Evolutionary conservation across 2,797 vertebrate genomes (phyloP).

Genomic region (Coregonus ussuriensis): DNA sequence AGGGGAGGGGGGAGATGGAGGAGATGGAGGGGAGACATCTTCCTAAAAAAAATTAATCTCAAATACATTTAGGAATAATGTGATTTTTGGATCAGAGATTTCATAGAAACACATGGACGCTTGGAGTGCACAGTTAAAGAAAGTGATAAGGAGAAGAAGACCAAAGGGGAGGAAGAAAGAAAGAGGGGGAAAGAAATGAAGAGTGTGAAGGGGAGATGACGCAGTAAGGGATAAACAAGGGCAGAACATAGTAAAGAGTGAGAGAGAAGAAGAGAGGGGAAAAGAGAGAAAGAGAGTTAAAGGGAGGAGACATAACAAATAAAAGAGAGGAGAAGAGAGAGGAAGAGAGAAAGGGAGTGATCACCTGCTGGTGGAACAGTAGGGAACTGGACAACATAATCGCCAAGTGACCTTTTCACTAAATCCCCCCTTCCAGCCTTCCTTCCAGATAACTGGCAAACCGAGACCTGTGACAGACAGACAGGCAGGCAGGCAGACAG

Average conservation of each 20-base stretch:
- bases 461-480: neutral
- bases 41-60: conserved; percentile 5
- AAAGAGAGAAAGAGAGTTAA: conserved; percentile 2
- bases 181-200: conserved; percentile 21
- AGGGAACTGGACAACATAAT: conserved; percentile 32
- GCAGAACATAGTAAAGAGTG: no score
- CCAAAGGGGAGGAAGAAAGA: conserved; percentile 11
- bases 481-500: no score
- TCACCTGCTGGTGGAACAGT: conserved; percentile 33
- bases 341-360: conserved; percentile 9
- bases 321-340: neutral
- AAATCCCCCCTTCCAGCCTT: conserved; percentile 23
- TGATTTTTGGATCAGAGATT: conserved; percentile 1
- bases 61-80: conserved; percentile 18
- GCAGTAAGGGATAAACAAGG: no score
- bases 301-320: neutral
- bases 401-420: conserved; percentile 59
- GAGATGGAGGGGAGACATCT: neutral
- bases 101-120: neutral
- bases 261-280: neutral
- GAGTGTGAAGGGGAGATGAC: neutral
- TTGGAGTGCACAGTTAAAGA: neutral
- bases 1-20: neutral
- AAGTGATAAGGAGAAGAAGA: neutral
- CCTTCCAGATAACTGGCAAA: conserved; percentile 24